These are phyloP conservation scores for Nasonovia ribisnigri DNA, from an alignment of 2,888 invertebrate species.

Conservation along the genomic window DNA sequence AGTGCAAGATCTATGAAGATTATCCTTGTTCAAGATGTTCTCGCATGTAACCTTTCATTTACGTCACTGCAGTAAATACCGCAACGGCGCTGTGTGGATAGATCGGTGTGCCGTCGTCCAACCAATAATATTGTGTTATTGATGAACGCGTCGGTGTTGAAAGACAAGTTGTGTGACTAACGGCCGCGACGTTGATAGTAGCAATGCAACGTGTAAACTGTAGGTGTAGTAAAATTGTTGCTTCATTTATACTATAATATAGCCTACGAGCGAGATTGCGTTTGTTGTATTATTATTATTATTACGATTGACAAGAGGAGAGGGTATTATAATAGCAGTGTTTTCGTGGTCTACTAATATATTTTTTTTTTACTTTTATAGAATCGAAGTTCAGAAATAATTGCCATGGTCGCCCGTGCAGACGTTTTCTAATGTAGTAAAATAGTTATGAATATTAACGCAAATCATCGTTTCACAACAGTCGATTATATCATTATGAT, in stretches of 20 bases:
- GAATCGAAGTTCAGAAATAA: neutral
- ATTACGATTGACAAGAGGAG: neutral
- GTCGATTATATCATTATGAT: neutral
- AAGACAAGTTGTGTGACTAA: neutral
- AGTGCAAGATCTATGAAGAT: neutral
- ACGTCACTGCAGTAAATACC: neutral
- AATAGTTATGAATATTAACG: neutral
- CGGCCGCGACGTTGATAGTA: neutral
- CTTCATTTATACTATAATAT: neutral
- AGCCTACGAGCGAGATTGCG: neutral
- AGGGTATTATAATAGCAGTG: neutral
- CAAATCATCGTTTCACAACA: neutral
- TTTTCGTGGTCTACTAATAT: neutral
- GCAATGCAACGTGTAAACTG: neutral
- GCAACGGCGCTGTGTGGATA: neutral
- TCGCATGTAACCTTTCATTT: neutral
- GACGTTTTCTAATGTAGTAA: neutral
- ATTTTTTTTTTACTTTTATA: neutral
- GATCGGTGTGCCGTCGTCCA: neutral
- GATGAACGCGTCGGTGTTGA: too few relatives aligned
- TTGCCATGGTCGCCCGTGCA: neutral
- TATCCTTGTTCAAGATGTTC: too few relatives aligned
- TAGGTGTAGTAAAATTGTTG: neutral
- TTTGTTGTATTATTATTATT: neutral
- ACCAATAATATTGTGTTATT: neutral